These are phyloP conservation scores for Tringa solitaria DNA, from an alignment of 2,113 vertebrate genomes.

Conservation along the genomic window DNA sequence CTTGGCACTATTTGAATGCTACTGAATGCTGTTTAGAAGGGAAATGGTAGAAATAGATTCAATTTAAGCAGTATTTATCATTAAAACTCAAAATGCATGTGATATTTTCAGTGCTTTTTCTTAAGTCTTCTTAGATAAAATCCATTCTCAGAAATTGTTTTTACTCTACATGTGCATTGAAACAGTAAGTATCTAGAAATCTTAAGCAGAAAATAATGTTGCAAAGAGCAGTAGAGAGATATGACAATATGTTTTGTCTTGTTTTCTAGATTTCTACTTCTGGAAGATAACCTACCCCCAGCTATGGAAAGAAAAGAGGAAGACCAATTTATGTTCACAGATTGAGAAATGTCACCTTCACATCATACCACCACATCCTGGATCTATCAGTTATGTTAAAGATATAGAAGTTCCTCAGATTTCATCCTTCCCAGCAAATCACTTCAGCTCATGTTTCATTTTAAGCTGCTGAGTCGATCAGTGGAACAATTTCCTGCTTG, in stretches of 20 bases:
- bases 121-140: constrained; percentile 34
- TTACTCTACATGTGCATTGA: not conserved
- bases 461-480: not conserved
- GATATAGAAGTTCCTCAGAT: constrained; percentile 33
- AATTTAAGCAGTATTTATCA: not conserved
- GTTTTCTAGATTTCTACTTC: constrained; percentile 10
- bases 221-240: not conserved
- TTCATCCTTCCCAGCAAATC: not conserved
- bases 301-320: not conserved
- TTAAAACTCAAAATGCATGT: not conserved
- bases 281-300: not conserved
- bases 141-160: not conserved
- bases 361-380: not conserved
- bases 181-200: not conserved
- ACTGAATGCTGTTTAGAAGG: not conserved
- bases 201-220: not conserved
- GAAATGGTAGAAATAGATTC: not conserved
- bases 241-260: not conserved
- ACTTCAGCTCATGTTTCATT: not conserved
- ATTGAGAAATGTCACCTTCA: not conserved
- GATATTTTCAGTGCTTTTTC: not conserved
- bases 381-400: constrained; percentile 10
- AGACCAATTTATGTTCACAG: not conserved
- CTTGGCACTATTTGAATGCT: not conserved
- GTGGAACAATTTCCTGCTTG: not conserved